A percentile compares a stretch with the other conserved stretches of the same genome.
Conservation (phyloP, 2,888 invertebrate species). For the Rotaria socialis region DNA sequence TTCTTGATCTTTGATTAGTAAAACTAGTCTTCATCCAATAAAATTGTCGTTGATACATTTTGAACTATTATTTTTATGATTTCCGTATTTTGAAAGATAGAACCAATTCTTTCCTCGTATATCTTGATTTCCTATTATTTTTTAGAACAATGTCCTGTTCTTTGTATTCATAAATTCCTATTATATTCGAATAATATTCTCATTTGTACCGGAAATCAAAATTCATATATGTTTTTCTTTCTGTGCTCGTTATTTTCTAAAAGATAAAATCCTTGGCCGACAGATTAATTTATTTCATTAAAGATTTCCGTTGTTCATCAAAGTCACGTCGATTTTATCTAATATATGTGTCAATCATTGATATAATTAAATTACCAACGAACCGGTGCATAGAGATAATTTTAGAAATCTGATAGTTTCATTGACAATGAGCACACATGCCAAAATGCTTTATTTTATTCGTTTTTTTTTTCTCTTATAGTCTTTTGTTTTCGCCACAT, state of each 20-base stretch:
- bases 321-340: background rate
- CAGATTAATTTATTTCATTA: background rate
- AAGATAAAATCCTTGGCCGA: no score
- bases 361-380: background rate
- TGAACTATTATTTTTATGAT: background rate
- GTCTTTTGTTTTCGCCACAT: background rate
- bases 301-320: background rate
- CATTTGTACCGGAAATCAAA: background rate
- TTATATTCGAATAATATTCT: background rate
- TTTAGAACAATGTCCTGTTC: background rate
- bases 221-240: background rate
- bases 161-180: background rate
- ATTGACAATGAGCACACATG: background rate
- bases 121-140: conserved; percentile 1
- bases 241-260: no score
- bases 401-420: background rate
- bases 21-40: no score
- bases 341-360: no score
- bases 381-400: background rate
- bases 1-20: no score
- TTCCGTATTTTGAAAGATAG: background rate
- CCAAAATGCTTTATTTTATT: conserved; percentile 1
- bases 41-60: background rate
- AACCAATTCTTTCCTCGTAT: background rate
- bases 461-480: background rate